phyloP scores from a whole-genome alignment of 2,113 vertebrate genomes.

The Rhinogobius similis region DNA sequence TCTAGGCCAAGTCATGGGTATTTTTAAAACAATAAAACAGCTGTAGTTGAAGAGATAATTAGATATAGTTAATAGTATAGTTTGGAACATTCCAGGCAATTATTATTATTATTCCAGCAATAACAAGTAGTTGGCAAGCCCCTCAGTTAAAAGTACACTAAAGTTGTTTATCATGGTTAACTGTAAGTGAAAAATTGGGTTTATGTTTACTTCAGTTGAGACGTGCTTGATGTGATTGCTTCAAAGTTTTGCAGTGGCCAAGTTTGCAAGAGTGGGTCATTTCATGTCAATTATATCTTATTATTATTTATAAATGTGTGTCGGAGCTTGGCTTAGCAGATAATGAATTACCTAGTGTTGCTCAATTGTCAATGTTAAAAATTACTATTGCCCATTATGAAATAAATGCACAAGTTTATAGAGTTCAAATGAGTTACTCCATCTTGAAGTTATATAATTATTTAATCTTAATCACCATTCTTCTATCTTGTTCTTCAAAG shows the following conservation, averaged over 20 bases:
- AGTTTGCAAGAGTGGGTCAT: background rate
- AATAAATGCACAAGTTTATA: background rate
- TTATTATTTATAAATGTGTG: background rate
- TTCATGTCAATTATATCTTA: background rate
- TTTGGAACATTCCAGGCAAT: no score
- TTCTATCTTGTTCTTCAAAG: constrained; percentile 9
- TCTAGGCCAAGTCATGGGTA: no score
- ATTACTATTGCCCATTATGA: background rate
- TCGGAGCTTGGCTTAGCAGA: background rate
- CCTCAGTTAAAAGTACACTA: background rate
- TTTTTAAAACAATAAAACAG: no score
- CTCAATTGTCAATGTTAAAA: background rate
- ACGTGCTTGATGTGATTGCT: background rate
- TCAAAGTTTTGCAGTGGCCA: background rate
- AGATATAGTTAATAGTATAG: no score
- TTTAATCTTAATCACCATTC: background rate
- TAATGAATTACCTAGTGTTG: background rate
- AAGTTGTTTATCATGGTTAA: background rate
- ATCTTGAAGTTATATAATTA: background rate
- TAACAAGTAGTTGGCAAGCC: no score
- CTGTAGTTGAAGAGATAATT: no score
- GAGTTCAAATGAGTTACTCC: background rate
- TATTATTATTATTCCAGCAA: no score
- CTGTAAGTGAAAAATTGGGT: background rate
- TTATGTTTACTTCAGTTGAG: background rate